phyloP scores from a whole-genome alignment of 1,140 invertebrate genomes.

The Apis laboriosa region DNA sequence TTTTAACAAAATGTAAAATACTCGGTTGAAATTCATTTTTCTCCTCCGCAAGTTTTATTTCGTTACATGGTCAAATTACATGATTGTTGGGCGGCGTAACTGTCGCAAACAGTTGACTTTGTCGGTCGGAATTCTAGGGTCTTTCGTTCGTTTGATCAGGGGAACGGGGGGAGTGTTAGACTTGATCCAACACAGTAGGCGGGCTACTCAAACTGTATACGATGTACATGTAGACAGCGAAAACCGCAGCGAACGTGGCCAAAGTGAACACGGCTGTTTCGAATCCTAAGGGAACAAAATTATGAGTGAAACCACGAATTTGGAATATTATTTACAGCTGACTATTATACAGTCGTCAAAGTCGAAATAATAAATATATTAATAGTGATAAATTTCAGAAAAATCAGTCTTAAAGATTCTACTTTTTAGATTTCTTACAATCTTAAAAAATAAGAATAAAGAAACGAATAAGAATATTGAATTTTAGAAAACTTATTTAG shows the following conservation, averaged over 20 bases:
- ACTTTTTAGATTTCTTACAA: no score
- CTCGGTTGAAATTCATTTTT: neutral
- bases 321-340: no score
- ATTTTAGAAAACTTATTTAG: no score
- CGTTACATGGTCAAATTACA: neutral
- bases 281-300: conserved; percentile 59
- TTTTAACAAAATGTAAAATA: neutral
- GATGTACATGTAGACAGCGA: conserved; percentile 66
- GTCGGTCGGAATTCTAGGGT: neutral
- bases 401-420: no score
- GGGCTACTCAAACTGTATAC: conserved; percentile 70
- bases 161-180: conserved; percentile 11
- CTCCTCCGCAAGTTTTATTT: neutral
- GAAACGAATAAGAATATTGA: no score
- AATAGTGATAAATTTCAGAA: no score
- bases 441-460: no score
- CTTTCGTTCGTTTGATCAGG: conserved; percentile 7
- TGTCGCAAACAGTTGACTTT: neutral
- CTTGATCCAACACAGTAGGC: conserved; percentile 37
- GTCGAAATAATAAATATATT: no score
- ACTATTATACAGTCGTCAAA: no score
- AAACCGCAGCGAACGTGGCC: conserved; percentile 65
- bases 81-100: neutral
- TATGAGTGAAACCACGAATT: neutral
- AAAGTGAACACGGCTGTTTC: conserved; percentile 72